Evolutionary conservation across 2,888 invertebrate species (phyloP).

Genomic region (Cantharis rufa): DNA sequence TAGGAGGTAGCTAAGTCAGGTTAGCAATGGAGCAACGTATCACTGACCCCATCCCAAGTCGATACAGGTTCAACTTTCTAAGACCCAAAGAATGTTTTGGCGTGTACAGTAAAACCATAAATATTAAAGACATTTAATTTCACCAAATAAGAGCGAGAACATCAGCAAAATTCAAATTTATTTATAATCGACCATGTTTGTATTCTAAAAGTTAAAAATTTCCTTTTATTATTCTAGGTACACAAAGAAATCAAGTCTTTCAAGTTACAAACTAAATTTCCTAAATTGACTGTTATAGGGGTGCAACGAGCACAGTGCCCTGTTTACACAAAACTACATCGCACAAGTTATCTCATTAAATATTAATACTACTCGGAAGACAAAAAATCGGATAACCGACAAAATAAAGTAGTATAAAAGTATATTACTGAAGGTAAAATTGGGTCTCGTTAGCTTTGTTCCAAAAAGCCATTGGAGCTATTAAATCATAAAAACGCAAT

Average conservation of each 20-base stretch:
- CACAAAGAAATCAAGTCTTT: neutral
- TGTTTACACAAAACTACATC: neutral
- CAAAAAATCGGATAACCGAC: neutral
- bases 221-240: neutral
- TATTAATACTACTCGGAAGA: neutral
- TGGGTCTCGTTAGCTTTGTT: neutral
- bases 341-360: neutral
- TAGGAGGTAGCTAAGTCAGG: constrained; percentile 5
- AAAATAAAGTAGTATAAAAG: neutral
- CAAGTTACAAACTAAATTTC: neutral
- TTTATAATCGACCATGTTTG: neutral
- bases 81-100: constrained; percentile 35
- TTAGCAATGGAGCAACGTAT: constrained; percentile 25
- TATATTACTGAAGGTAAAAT: neutral
- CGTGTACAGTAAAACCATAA: constrained; percentile 34
- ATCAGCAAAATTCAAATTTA: neutral
- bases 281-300: neutral
- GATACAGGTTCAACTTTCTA: constrained; percentile 37
- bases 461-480: neutral
- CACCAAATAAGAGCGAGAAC: constrained; percentile 5
- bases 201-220: neutral
- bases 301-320: neutral
- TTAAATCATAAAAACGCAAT: neutral
- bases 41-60: constrained; percentile 33
- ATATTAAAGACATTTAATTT: constrained; percentile 29